Conservation (phyloP, 1,140 invertebrate species). For the Trichogramma pretiosum region DNA sequence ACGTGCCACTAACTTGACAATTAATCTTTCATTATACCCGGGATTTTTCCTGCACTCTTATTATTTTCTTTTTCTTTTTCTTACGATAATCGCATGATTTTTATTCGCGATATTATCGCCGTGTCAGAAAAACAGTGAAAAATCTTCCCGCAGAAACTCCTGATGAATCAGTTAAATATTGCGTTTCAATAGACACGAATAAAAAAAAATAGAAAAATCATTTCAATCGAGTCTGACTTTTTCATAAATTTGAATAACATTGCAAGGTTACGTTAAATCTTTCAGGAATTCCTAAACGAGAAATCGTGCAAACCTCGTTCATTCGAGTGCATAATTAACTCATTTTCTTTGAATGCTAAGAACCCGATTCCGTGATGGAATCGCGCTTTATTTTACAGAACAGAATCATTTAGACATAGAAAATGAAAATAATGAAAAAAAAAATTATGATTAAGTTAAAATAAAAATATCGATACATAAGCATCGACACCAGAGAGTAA, state of each 20-base stretch:
- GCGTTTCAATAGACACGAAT: neutral
- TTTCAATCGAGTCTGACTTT: neutral
- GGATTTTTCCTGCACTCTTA: neutral
- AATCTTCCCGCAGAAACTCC: conserved; percentile 1
- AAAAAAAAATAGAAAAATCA: neutral
- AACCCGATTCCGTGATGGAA: neutral
- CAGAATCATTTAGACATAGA: conserved; percentile 25
- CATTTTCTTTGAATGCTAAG: neutral
- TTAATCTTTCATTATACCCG: neutral
- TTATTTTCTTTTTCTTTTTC: conserved; percentile 2
- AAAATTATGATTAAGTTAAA: conserved; percentile 18
- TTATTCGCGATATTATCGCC: neutral
- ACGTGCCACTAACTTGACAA: conserved; percentile 19
- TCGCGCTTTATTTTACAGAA: conserved; percentile 1
- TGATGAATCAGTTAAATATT: neutral
- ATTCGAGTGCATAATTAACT: too few relatives aligned
- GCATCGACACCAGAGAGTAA: conserved; percentile 5
- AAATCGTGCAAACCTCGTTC: too few relatives aligned
- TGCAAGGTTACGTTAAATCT: neutral
- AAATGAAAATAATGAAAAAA: conserved; percentile 35
- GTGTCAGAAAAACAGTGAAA: neutral
- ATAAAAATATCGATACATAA: conserved; percentile 1
- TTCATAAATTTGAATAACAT: conserved; percentile 1
- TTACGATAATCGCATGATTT: neutral
- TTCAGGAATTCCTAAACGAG: conserved; percentile 7